A percentile compares a stretch with the other conserved stretches of the same genome.
Evolutionary conservation across 2,797 vertebrate species (phyloP).

Genomic region (Staurois parvus): DNA sequence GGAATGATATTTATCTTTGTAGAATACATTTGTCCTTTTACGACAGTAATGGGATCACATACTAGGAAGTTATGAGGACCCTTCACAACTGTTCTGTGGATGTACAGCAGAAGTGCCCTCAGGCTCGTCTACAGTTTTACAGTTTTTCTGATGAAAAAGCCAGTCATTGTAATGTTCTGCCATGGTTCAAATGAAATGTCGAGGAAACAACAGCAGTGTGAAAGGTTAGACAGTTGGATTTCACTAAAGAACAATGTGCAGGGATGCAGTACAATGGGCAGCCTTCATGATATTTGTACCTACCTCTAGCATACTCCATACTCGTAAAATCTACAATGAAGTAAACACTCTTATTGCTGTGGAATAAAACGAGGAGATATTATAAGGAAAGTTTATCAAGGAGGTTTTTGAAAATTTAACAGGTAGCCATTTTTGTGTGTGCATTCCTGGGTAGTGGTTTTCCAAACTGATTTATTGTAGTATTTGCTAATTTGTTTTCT

Average conservation of each 20-base stretch:
- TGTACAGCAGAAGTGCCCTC: slow-evolving; percentile 21
- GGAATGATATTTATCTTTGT: slow-evolving; percentile 28
- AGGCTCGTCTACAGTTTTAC: slow-evolving; percentile 35
- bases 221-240: slow-evolving; percentile 49
- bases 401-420: too few relatives aligned
- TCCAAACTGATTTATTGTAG: too few relatives aligned
- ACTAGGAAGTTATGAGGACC: neutral
- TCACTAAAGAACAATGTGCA: neutral
- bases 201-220: slow-evolving; percentile 4
- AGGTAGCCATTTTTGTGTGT: too few relatives aligned
- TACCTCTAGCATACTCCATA: neutral
- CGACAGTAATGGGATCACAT: slow-evolving; percentile 19
- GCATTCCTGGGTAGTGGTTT: too few relatives aligned
- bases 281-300: neutral
- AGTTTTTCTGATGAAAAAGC: slow-evolving; percentile 44
- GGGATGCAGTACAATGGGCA: neutral
- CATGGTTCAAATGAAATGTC: slow-evolving; percentile 38
- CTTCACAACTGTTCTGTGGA: neutral
- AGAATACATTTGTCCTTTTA: slow-evolving; percentile 50
- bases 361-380: too few relatives aligned
- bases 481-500: too few relatives aligned
- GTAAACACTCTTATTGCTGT: too few relatives aligned
- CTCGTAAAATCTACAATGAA: too few relatives aligned
- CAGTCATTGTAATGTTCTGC: slow-evolving; percentile 26
- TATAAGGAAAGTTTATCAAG: too few relatives aligned